Base-by-base conservation (phyloP, 23 tunicate genomes). In the Diplosoma virens region DNA sequence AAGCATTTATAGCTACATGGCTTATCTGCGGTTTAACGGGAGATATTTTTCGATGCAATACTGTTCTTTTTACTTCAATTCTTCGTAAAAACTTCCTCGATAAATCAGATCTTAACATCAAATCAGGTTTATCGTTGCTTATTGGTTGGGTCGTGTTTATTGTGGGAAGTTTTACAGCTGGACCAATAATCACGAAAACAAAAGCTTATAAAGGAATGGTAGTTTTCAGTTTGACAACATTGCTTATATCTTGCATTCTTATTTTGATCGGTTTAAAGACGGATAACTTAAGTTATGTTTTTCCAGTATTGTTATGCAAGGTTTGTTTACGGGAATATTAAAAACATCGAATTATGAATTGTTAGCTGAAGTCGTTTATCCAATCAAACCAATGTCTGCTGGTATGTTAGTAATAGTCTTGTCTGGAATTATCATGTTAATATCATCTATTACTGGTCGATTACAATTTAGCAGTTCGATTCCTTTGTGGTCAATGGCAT, bases 341-440 rank as follows among this genome's bases (percentile, higher is more conserved):
- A 84, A 84, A 32, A 78, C 90, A 47, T 55, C 83, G 3, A 30
- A 77, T 21, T 84, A 67, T 32, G 90, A 84, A 41, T 29, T 84
- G 30, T 47, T 84, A 31, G 76, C 84, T 9, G 90, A 84, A 77
- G 90, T 84, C 1, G 61, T 78, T 9, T 84, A 84, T 41, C 90
- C 90, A 7, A 26, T 61, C 1, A 78, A 83, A 16, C 47, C 90
- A 1, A 77, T 84, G 78, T 77, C 77, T 33, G 90, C 77, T 3
- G 77, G 78, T 23, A 84, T 84, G 90, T 3, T 84, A 24, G 48
- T 45, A 22, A 77, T 84, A n/a, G 54, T 67, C 1, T 36, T 47
- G 0, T 52, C 77, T 59, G 90, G 90, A n/a, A n/a, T n/a, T n/a
- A n/a, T n/a, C n/a, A n/a, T n/a, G n/a, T n/a, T n/a, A n/a, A n/a